These are phyloP conservation scores for Parochlus steinenii DNA, from an alignment of 2,888 invertebrate genomes.

Conservation along the genomic window DNA sequence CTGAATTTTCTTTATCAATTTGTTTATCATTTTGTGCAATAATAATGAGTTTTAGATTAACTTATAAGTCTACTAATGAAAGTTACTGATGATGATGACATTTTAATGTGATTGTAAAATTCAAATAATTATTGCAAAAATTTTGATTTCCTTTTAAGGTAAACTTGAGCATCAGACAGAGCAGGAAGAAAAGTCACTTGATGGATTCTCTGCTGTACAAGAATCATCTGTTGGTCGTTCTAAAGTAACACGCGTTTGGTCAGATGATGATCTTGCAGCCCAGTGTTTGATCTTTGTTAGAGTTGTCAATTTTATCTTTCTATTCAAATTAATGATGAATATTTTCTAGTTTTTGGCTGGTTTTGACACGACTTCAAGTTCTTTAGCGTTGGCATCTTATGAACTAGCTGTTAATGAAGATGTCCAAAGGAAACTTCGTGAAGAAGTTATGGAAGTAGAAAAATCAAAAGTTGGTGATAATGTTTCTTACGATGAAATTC, in stretches of 20 bases:
- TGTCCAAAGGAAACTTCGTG: constrained; percentile 34
- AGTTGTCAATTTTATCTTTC: constrained; percentile 20
- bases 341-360: constrained; percentile 42
- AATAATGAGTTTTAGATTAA: no score
- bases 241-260: constrained; percentile 17
- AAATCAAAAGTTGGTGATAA: constrained; percentile 27
- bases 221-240: constrained; percentile 18
- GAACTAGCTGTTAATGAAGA: constrained; percentile 42
- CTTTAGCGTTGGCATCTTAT: constrained; percentile 35
- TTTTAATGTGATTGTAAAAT: no score
- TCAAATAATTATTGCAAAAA: no score
- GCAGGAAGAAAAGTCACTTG: constrained; percentile 11
- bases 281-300: constrained; percentile 40
- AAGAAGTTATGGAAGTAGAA: constrained; percentile 36
- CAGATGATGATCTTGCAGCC: constrained; percentile 37
- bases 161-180: constrained; percentile 19
- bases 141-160: no score
- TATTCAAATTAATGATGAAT: no score
- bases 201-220: constrained; percentile 20
- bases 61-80: constrained; percentile 12
- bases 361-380: constrained; percentile 38
- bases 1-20: no score
- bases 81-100: no score
- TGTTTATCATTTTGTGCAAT: no score
- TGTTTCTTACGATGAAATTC: constrained; percentile 34